Conservation (phyloP, 1,140 invertebrate genomes). For the Diorhabda elongata region DNA sequence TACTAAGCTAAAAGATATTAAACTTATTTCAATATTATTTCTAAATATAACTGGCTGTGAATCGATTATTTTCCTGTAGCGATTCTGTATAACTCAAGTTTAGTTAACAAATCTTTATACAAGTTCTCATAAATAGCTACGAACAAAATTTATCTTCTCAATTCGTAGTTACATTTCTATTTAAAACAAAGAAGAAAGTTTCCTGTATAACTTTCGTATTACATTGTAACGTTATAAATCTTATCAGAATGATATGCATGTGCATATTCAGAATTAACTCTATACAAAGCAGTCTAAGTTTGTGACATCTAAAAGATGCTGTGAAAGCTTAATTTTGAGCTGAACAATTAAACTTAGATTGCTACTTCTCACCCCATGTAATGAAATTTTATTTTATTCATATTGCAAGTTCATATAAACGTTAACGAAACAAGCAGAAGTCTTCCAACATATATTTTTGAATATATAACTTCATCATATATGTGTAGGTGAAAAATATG, state of each 20-base stretch:
- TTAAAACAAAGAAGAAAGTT: not conserved
- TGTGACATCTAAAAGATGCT: conserved; percentile 13
- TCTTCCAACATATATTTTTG: too few species aligned
- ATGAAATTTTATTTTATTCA: too few species aligned
- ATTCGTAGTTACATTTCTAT: not conserved
- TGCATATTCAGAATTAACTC: conserved; percentile 9
- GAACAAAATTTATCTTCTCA: not conserved
- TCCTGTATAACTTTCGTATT: not conserved
- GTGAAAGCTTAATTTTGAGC: not conserved
- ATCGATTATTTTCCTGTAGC: too few species aligned
- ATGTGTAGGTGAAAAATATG: too few species aligned
- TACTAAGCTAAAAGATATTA: too few species aligned
- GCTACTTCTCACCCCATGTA: too few species aligned
- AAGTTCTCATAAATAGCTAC: not conserved
- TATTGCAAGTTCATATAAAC: too few species aligned
- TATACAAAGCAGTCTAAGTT: conserved; percentile 6
- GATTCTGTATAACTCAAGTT: too few species aligned
- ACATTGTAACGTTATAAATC: not conserved
- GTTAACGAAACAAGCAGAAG: too few species aligned
- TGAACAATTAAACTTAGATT: not conserved
- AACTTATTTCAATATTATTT: too few species aligned
- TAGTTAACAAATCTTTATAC: not conserved
- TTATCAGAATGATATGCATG: conserved; percentile 3
- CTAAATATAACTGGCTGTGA: too few species aligned
- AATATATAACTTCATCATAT: too few species aligned